Evolutionary conservation across 2,888 invertebrate species (phyloP), one percentile per base, ranked within the genome.

Genomic region (Erynnis tages): DNA sequence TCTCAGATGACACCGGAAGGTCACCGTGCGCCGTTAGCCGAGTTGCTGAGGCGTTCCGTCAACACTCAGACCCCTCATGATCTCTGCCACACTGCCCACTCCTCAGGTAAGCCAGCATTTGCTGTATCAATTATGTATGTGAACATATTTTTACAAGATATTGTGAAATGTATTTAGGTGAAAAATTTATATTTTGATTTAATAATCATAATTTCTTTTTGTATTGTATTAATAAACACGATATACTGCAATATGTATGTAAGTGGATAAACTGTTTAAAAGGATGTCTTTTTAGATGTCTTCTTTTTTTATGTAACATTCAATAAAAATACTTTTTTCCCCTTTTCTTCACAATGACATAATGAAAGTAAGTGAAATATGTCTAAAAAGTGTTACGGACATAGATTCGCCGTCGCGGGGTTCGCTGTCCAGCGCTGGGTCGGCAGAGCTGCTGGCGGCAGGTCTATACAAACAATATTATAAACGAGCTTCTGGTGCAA

Each of bases 11-110:
- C 95, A 52, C 96, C 96, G 1, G 96, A 96, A 85, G 96, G 96
- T 8, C 96, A 96, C 73, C 91, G 96, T 56, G 96, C 96, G 7
- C 96, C 96, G 2, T 88, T 96, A 54, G 94, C 95, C 3, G 96
- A 96, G 69, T 80, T 95, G 16, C 89, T 95, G 57, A 89, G 93
- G 43, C 91, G 95, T 56, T 95, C 94, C 53, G 94, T 96, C 54
- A 94, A 96, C 79, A 96, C 96, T 8, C 96, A 96, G 86, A 96
- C 96, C 8, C 96, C 96, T 14, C 94, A 94, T 55, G 92, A 93
- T 63, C 90, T 93, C 63, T 91, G 91, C 64, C 91, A 92, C 70
- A 93, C 93, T 65, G 91, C 93, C 47, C 93, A 93, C 70, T 94
- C 93, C 58, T 94, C 94, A 88, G 93, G 93, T 93, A 90, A 37